A percentile compares a stretch with the other conserved stretches of the same genome.
phyloP scores from a whole-genome alignment of 92 coral and sea anemone species.

The Micromussa lordhowensis region DNA sequence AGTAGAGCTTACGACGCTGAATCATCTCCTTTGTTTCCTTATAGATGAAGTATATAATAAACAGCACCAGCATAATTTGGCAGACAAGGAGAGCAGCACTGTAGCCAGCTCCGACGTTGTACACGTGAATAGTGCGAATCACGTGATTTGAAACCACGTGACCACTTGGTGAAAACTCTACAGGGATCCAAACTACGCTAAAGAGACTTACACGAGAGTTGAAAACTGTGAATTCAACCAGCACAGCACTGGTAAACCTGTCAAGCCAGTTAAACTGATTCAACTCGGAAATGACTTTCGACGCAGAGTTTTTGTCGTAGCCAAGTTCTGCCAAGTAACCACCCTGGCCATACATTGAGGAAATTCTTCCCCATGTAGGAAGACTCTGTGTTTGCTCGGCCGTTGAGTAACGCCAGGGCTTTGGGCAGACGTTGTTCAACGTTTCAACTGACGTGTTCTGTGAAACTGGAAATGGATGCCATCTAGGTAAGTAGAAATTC shows the following conservation, averaged over 20 bases:
- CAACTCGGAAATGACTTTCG: slow-evolving; percentile 5
- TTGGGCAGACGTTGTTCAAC: slow-evolving; percentile 23
- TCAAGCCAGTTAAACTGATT: slow-evolving; percentile 51
- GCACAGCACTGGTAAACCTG: slow-evolving; percentile 45
- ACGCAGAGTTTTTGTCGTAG: slow-evolving; percentile 28
- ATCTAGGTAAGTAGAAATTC: slow-evolving; percentile 45
- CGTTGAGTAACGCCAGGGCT: slow-evolving; percentile 56
- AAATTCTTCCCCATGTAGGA: slow-evolving; percentile 18
- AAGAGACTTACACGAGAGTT: slow-evolving; percentile 64
- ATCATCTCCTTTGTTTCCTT: slow-evolving; percentile 36
- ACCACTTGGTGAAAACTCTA: slow-evolving; percentile 57
- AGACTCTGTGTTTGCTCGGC: slow-evolving; percentile 28
- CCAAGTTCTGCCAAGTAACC: slow-evolving; percentile 63
- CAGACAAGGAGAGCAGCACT: slow-evolving; percentile 52
- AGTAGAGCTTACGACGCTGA: slow-evolving; percentile 20
- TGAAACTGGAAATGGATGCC: slow-evolving; percentile 20
- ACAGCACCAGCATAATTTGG: slow-evolving; percentile 49
- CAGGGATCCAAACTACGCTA: slow-evolving; percentile 43
- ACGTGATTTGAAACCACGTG: slow-evolving; percentile 28
- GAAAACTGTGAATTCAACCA: slow-evolving; percentile 58
- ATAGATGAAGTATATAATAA: slow-evolving; percentile 49
- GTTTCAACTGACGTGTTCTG: background rate
- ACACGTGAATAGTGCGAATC: slow-evolving; percentile 54
- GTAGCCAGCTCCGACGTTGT: slow-evolving; percentile 62
- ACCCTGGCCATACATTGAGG: slow-evolving; percentile 32